phyloP scores from a whole-genome alignment of 2,888 invertebrate species.

The Thecophora atra region DNA sequence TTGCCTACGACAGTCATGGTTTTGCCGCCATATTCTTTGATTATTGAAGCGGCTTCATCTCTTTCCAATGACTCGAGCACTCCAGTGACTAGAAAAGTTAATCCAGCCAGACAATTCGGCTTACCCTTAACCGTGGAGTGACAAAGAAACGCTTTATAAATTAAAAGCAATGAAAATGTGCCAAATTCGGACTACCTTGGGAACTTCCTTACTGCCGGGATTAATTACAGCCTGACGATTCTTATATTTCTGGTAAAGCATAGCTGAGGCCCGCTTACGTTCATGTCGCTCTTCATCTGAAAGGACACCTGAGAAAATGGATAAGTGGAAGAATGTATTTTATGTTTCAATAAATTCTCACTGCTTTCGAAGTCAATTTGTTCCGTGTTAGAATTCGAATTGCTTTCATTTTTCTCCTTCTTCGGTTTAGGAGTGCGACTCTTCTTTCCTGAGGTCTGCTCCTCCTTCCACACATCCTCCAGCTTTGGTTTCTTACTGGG shows the following conservation, averaged over 20 bases:
- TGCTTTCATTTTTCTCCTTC: slow-evolving; percentile 42
- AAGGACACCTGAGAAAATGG: slow-evolving; percentile 51
- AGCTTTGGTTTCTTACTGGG: slow-evolving; percentile 25
- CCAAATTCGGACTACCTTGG: slow-evolving; percentile 70
- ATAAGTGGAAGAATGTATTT: not conserved
- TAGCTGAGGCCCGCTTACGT: slow-evolving; percentile 72
- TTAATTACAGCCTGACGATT: slow-evolving; percentile 83
- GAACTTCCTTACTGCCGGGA: slow-evolving; percentile 84
- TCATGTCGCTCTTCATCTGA: slow-evolving; percentile 76
- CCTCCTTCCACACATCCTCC: slow-evolving; percentile 28
- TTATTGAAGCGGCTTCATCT: slow-evolving; percentile 78
- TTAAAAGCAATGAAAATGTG: not conserved
- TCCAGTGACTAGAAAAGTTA: slow-evolving; percentile 83
- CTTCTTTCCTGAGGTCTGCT: slow-evolving; percentile 32
- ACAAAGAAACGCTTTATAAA: not conserved
- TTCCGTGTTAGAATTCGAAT: slow-evolving; percentile 37
- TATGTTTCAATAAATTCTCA: slow-evolving; percentile 37
- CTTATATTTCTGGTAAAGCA: slow-evolving; percentile 79
- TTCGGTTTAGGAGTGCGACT: slow-evolving; percentile 45
- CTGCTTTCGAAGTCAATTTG: slow-evolving; percentile 57
- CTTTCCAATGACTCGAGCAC: slow-evolving; percentile 88
- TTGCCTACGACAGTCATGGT: slow-evolving; percentile 78
- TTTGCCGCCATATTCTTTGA: slow-evolving; percentile 83
- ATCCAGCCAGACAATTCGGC: slow-evolving; percentile 75
- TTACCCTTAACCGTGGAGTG: slow-evolving; percentile 70